Conservation (phyloP, 1,140 invertebrate species). For the Eriocheir sinensis region DNA sequence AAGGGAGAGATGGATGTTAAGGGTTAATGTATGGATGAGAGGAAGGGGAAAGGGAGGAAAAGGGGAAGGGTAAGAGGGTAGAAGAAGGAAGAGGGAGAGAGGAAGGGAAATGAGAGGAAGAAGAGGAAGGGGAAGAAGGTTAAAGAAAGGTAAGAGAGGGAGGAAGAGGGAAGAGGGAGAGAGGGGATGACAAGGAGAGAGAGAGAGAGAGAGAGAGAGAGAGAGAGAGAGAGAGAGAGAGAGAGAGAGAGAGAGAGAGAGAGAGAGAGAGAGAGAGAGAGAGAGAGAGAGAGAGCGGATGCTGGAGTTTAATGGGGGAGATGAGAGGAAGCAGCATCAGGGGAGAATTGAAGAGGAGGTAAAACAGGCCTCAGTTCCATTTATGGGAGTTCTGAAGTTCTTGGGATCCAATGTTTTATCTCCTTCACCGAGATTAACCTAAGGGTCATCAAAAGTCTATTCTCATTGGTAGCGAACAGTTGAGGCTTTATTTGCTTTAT, state of each 20-base stretch:
- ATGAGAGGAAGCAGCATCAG: too few species aligned
- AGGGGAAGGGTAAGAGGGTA: not conserved
- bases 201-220: slow-evolving; percentile 36
- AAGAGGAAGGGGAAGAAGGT: not conserved
- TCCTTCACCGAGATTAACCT: too few species aligned
- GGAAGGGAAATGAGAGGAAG: not conserved
- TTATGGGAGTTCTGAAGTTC: too few species aligned
- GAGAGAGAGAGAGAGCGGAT: slow-evolving; percentile 31
- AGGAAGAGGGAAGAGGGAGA: not conserved
- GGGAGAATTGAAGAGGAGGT: too few species aligned
- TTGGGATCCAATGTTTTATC: too few species aligned
- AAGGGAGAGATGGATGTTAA: not conserved
- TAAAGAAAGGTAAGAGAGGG: not conserved
- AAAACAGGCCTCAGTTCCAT: too few species aligned
- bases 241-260: not conserved
- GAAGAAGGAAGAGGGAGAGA: not conserved
- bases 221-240: not conserved
- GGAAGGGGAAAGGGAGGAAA: not conserved
- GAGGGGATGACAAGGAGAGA: not conserved
- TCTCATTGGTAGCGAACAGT: not conserved
- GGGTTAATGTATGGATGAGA: not conserved
- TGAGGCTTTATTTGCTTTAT: not conserved
- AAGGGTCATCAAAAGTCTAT: too few species aligned
- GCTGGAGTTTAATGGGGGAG: too few species aligned
- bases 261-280: not conserved